Evolutionary conservation across 2,113 vertebrate species (phyloP).

Genomic region (Onychostoma macrolepis): DNA sequence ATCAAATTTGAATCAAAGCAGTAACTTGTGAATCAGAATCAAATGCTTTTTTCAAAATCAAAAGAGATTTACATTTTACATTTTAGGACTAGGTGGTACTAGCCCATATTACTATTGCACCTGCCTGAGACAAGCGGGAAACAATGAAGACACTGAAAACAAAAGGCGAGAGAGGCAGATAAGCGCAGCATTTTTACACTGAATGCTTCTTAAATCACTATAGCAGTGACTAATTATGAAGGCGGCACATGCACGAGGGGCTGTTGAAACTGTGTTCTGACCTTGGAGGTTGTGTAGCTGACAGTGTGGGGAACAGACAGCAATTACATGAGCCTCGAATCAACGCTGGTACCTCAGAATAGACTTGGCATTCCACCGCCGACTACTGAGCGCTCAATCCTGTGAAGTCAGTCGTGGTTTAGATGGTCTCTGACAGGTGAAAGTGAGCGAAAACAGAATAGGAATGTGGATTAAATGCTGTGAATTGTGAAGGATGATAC

Average conservation of each 20-base stretch:
- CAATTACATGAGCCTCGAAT: conserved; percentile 61
- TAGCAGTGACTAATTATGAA: conserved; percentile 78
- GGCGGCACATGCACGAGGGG: conserved; percentile 64
- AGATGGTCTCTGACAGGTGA: conserved; percentile 17
- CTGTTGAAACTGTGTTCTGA: conserved; percentile 69
- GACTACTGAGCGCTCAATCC: conserved; percentile 69
- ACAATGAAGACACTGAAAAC: too few relatives aligned
- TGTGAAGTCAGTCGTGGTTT: conserved; percentile 67
- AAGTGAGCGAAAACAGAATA: conserved; percentile 2
- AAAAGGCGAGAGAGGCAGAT: neutral
- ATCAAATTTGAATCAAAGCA: too few relatives aligned
- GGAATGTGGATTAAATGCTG: conserved; percentile 14
- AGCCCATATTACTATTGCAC: too few relatives aligned
- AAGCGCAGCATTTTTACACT: conserved; percentile 70
- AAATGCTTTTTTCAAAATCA: too few relatives aligned
- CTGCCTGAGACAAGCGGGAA: too few relatives aligned
- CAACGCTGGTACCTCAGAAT: conserved; percentile 63
- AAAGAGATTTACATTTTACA: too few relatives aligned
- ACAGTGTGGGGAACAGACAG: conserved; percentile 62
- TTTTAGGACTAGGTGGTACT: too few relatives aligned
- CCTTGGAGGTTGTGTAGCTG: conserved; percentile 70
- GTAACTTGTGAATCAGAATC: too few relatives aligned
- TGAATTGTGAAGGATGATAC: neutral
- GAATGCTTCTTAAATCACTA: conserved; percentile 73
- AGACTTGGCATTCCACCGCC: conserved; percentile 68